Base-by-base conservation (phyloP, 1,140 invertebrate genomes). In the Pomacea maculata region DNA sequence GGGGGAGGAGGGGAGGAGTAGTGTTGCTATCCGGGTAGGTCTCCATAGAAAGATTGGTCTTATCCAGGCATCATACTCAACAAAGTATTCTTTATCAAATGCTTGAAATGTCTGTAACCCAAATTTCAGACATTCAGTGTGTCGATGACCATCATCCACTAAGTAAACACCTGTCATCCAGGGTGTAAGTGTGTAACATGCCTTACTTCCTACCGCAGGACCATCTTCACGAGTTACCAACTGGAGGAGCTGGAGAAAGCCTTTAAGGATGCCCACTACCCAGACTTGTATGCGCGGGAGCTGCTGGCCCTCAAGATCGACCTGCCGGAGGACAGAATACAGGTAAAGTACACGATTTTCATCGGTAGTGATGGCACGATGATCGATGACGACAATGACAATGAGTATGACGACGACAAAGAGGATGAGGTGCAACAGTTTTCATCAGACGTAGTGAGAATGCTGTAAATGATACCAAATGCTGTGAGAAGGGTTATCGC, bases 241-340 rank as follows among this genome's bases (percentile, higher is more conserved):
- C 93, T 98, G 93, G 97, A 99, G 92, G 98, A 99, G 93, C 93
- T 99, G 91, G 98, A 99, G 93, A 97, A 98, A 91, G 97, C 98
- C 4, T 99, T 99, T 94, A 98, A 99, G 92, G 97, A 99, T 90
- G 87, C 97, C 73, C 98, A 99, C 93, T 99, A 99, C 92, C 98
- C 98, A 1, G 98, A 99, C 92, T 97, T 99, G 72, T 98, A 98
- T 90, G 97, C 97, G 63, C 93, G 98, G 77, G 98, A 99, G 93
- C 96, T 98, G 94, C 94, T 99, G 75, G 98, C 97, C 57, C 93
- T 98, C 83, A 99, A 99, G 91, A 99, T 98, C 45, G 97, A 99
- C 92, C 93, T 99, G 64, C 97, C 98, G 15, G 98, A 99, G 92
- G 98, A 99, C 93, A 94, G 98, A 91, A 99, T 99, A 94, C 98